Conservation (phyloP, 2,113 vertebrate genomes). For the Aldabrachelys gigantea region DNA sequence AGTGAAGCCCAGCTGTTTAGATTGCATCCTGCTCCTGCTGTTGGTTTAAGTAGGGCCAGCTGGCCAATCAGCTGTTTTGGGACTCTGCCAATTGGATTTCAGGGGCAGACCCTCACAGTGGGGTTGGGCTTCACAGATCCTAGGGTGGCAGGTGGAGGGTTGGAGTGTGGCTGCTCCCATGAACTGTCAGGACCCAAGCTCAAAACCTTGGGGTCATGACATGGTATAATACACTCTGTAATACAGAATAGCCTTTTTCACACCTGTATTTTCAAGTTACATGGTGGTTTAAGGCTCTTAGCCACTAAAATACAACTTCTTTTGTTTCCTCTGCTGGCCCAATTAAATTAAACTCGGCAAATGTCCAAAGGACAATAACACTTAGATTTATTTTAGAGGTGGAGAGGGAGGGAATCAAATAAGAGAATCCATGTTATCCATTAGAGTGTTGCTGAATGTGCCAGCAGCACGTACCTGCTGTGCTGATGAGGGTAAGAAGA, state of each 20-base stretch:
- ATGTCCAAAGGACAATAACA: conserved; percentile 1
- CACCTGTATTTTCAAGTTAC: neutral
- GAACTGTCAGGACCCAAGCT: neutral
- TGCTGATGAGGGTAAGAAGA: neutral
- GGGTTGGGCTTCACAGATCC: neutral
- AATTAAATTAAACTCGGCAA: conserved; percentile 20
- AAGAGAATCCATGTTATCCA: neutral
- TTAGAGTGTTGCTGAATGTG: neutral
- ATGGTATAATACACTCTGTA: neutral
- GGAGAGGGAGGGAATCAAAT: neutral
- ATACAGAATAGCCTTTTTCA: neutral
- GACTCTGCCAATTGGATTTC: neutral
- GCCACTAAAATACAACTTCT: neutral
- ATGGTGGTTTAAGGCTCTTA: neutral
- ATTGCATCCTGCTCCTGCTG: neutral
- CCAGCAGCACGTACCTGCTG: neutral
- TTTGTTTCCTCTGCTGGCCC: neutral
- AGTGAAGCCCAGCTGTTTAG: neutral
- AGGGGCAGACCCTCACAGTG: too few species aligned
- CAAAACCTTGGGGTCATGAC: neutral
- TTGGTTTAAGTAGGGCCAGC: neutral
- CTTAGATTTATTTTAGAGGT: neutral
- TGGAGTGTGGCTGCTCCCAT: neutral
- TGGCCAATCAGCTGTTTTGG: neutral
- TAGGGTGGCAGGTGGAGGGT: neutral